Base-by-base conservation (phyloP, 2,888 invertebrate species). In the Smittia sp. region DNA sequence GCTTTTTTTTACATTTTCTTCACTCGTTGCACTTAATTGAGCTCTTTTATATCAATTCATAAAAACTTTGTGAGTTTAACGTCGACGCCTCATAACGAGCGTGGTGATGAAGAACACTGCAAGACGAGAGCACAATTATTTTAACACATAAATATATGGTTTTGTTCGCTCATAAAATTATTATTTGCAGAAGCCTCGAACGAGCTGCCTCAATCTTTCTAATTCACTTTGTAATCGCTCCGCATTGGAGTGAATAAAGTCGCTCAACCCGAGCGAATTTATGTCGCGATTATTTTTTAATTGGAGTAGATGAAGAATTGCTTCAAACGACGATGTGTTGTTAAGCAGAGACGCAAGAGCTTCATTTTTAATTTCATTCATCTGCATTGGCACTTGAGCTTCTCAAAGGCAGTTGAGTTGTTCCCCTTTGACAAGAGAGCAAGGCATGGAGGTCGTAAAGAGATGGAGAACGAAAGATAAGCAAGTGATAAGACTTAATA, bases 401-500 rank as follows among this genome's bases (percentile, higher is more conserved):
- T 38, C n/a, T n/a, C n/a, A n/a, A n/a, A n/a, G n/a, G n/a, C n/a
- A n/a, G n/a, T n/a, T n/a, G n/a, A n/a, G n/a, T n/a, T n/a, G n/a
- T 32, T 32, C 32, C 32, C 32, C 32, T 32, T 32, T 32, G 32
- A 32, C 4, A 32, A 32, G 32, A 32, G n/a, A n/a, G n/a, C n/a
- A n/a, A n/a, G 3, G 32, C 58, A 58, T 22, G 6, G 22, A 58
- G 15, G 11, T n/a, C 58, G n/a, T 58, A 58, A 58, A 58, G 22
- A 58, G 58, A 58, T 58, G 58, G 7, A 20, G 11, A 58, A 58
- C 58, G 18, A 46, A 3, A 38, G 72, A 72, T 72, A 72, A 62
- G 38, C 27, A 72, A 62, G 62, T 72, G 72, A 72, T 72, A 72
- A 72, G 72, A 72, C 62, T 70, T 70, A 70, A 70, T 70, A 70